These are phyloP conservation scores for Henricia sp. DNA, from an alignment of 53 echinoderm and acorn worm species.

Conservation along the genomic window DNA sequence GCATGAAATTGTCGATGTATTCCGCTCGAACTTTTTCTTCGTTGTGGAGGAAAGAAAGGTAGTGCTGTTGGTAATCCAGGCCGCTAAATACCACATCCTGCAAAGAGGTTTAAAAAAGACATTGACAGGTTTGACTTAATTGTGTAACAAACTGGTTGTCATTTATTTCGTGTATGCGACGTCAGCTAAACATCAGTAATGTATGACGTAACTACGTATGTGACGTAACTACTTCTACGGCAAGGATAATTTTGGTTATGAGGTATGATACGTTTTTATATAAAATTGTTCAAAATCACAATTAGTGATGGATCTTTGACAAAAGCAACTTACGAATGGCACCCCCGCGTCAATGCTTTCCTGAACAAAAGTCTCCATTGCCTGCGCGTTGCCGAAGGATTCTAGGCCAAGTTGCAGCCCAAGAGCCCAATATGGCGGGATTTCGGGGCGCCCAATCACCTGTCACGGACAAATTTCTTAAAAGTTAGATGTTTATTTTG, in stretches of 20 bases:
- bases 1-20: conserved; percentile 74
- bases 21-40: conserved; percentile 53
- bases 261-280: no score
- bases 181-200: neutral
- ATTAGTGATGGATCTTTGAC: neutral
- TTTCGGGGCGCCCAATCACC: conserved; percentile 84
- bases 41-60: conserved; percentile 81
- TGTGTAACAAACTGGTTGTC: neutral
- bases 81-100: conserved; percentile 91
- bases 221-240: no score
- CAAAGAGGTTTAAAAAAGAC: neutral
- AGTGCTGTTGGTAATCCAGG: conserved; percentile 71
- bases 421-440: conserved; percentile 98
- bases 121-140: neutral
- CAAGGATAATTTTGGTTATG: no score
- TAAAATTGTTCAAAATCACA: no score
- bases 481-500: no score
- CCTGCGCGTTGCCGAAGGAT: conserved; percentile 59
- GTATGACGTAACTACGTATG: no score
- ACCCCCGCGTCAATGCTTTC: conserved; percentile 65
- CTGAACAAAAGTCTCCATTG: conserved; percentile 70
- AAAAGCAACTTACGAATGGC: conserved; percentile 78
- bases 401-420: conserved; percentile 86
- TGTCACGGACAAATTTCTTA: conserved; percentile 10
- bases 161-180: neutral